Percentiles rank a stretch among this genome's conserved stretches.
Evolutionary conservation across 2,888 invertebrate species (phyloP).

Genomic region (Polymixis flavicincta): DNA sequence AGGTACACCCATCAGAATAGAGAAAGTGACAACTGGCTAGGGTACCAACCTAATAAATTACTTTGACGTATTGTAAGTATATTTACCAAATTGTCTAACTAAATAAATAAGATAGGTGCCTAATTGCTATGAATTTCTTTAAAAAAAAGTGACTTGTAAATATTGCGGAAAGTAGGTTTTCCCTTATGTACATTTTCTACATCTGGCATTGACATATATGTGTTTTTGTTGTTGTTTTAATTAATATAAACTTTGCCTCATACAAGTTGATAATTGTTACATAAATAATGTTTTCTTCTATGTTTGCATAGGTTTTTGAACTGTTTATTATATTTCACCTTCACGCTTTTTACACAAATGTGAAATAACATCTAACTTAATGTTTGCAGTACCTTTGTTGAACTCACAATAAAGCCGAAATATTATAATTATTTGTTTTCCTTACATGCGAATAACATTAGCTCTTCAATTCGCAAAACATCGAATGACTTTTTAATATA

Average conservation of each 20-base stretch:
- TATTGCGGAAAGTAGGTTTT: neutral
- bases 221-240: neutral
- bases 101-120: neutral
- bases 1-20: constrained; percentile 14
- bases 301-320: constrained; percentile 45
- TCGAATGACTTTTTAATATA: neutral
- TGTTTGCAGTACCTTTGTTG: constrained; percentile 4
- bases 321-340: constrained; percentile 44
- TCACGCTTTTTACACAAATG: constrained; percentile 33
- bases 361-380: constrained; percentile 4
- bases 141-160: neutral
- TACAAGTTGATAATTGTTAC: neutral
- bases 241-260: neutral
- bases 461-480: neutral
- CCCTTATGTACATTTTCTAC: neutral
- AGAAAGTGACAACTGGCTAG: constrained; percentile 38
- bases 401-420: neutral
- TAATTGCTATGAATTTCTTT: neutral
- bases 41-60: constrained; percentile 29
- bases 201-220: no score
- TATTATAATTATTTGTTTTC: neutral
- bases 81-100: constrained; percentile 1
- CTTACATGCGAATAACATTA: neutral
- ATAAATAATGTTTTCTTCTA: constrained; percentile 21
- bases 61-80: neutral